Evolutionary conservation across 2,888 invertebrate species (phyloP).

Genomic region (Plagodis dolabraria): DNA sequence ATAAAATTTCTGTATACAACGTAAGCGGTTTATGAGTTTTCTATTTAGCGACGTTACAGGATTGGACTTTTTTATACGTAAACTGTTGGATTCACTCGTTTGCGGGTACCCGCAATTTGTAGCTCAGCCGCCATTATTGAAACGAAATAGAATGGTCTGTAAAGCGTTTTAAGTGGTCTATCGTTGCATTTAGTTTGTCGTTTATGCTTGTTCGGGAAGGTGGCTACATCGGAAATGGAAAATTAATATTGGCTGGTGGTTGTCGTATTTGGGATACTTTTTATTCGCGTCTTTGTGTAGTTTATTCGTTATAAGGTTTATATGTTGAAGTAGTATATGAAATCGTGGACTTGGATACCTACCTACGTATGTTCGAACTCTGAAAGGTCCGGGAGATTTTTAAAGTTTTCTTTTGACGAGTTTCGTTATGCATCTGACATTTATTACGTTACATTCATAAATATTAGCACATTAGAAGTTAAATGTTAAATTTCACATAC

Average conservation of each 20-base stretch:
- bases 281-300: no score
- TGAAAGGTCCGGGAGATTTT: no score
- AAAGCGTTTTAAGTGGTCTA: conserved; percentile 18
- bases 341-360: no score
- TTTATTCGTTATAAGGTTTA: no score
- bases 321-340: no score
- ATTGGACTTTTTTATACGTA: conserved; percentile 48
- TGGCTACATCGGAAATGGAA: not conserved
- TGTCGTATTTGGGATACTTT: not conserved
- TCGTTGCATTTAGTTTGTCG: conserved; percentile 14
- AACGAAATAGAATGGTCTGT: conserved; percentile 15
- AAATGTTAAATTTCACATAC: no score
- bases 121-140: conserved; percentile 15
- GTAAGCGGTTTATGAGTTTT: conserved; percentile 63
- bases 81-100: conserved; percentile 27
- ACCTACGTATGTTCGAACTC: no score
- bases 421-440: no score
- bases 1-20: conserved; percentile 52
- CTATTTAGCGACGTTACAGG: conserved; percentile 53
- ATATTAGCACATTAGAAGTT: no score
- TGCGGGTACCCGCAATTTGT: conserved; percentile 19
- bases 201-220: conserved; percentile 1
- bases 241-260: not conserved
- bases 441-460: no score
- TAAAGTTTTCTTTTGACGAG: no score